phyloP scores from a whole-genome alignment of 2,888 invertebrate genomes.

The Lacanobia oleracea region DNA sequence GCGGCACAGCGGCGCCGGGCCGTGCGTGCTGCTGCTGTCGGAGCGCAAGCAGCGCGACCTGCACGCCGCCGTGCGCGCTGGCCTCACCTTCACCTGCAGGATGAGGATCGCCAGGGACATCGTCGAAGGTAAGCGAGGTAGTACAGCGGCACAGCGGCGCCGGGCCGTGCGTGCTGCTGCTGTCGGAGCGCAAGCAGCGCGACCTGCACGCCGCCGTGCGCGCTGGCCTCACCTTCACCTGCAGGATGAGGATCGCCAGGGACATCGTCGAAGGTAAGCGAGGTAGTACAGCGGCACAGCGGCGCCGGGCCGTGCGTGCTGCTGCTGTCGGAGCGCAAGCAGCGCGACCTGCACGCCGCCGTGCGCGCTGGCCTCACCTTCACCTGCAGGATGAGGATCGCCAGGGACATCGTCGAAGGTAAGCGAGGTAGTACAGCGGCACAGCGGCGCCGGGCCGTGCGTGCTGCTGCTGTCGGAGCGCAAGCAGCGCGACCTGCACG shows the following conservation, averaged over 20 bases:
- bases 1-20: constrained; percentile 92
- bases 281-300: constrained; percentile 94
- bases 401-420: constrained; percentile 94
- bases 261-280: constrained; percentile 93
- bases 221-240: constrained; percentile 92
- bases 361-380: constrained; percentile 92
- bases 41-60: constrained; percentile 94
- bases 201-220: constrained; percentile 95
- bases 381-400: constrained; percentile 92
- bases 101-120: constrained; percentile 95
- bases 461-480: constrained; percentile 96
- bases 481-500: constrained; percentile 94
- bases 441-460: constrained; percentile 91
- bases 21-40: constrained; percentile 94
- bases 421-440: constrained; percentile 93
- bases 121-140: constrained; percentile 91
- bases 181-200: constrained; percentile 93
- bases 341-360: constrained; percentile 95
- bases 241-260: constrained; percentile 93
- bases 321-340: constrained; percentile 94
- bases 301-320: constrained; percentile 92
- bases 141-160: constrained; percentile 95
- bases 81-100: constrained; percentile 91
- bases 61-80: constrained; percentile 93
- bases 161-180: constrained; percentile 92